Percentiles rank a stretch among this genome's conserved stretches.
Evolutionary conservation across 2,888 invertebrate species (phyloP).

Genomic region (Parnassius orleans): DNA sequence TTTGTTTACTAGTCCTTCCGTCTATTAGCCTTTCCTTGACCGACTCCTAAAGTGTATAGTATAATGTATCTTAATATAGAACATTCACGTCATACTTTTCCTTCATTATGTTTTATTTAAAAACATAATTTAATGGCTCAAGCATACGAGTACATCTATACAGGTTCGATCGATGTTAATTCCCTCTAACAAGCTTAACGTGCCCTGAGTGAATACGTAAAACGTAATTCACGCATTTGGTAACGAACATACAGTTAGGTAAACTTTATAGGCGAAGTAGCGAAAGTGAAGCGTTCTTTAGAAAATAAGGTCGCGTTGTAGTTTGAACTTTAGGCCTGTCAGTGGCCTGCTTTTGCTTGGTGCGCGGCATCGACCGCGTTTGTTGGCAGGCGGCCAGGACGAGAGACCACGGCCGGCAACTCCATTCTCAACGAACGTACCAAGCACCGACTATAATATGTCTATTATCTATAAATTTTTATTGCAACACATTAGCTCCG

Average conservation of each 20-base stretch:
- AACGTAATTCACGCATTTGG: neutral
- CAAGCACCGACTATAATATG: constrained; percentile 37
- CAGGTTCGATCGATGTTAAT: constrained; percentile 9
- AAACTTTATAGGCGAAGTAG: constrained; percentile 16
- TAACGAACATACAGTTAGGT: neutral
- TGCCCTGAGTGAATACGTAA: neutral
- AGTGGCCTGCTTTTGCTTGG: constrained; percentile 33
- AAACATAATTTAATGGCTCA: too few species aligned
- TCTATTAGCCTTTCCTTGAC: too few species aligned
- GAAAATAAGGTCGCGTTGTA: constrained; percentile 31
- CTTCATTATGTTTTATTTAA: too few species aligned
- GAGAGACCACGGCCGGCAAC: constrained; percentile 42
- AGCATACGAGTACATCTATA: neutral
- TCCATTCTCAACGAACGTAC: constrained; percentile 50
- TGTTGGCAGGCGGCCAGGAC: constrained; percentile 59
- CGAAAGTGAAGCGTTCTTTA: constrained; percentile 27
- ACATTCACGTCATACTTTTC: too few species aligned
- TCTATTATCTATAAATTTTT: neutral
- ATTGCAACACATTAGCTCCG: too few species aligned
- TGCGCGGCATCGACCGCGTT: constrained; percentile 56
- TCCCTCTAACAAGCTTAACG: constrained; percentile 6
- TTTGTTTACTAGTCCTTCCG: too few species aligned
- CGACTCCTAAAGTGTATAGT: too few species aligned
- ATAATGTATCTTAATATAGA: too few species aligned
- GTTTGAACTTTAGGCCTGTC: constrained; percentile 27